These are phyloP conservation scores for Drosophila yooni DNA, from an alignment of 2,888 invertebrate genomes.

Conservation along the genomic window DNA sequence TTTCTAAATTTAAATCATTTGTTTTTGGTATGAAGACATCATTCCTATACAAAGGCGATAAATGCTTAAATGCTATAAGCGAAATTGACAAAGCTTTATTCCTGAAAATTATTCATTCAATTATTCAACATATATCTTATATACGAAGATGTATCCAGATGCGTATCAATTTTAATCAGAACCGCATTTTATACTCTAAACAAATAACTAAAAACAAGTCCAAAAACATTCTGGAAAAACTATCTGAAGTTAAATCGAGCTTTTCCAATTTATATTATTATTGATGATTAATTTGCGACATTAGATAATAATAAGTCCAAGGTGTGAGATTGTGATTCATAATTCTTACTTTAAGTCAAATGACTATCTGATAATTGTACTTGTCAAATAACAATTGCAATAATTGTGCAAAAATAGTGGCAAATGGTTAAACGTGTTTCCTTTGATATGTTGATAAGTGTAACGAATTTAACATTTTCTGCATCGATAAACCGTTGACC, in stretches of 20 bases:
- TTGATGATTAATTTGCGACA: not conserved
- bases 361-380: slow-evolving; percentile 1
- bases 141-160: not conserved
- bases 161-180: not conserved
- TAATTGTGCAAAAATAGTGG: not conserved
- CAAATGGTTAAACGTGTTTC: not conserved
- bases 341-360: not conserved
- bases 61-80: not conserved
- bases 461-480: slow-evolving; percentile 51
- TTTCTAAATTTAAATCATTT: not conserved
- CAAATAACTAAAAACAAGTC: not conserved
- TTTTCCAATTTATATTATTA: not conserved
- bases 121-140: not conserved
- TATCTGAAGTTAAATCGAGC: not conserved
- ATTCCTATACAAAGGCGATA: too few species aligned
- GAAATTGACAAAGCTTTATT: not conserved
- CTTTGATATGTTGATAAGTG: not conserved
- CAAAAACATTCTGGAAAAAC: not conserved
- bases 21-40: not conserved
- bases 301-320: not conserved
- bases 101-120: not conserved
- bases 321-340: not conserved
- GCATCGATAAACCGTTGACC: slow-evolving; percentile 76
- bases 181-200: not conserved
- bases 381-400: slow-evolving; percentile 8